Evolutionary conservation across 2,113 vertebrate genomes (phyloP).

Genomic region (Leiothrix lutea): DNA sequence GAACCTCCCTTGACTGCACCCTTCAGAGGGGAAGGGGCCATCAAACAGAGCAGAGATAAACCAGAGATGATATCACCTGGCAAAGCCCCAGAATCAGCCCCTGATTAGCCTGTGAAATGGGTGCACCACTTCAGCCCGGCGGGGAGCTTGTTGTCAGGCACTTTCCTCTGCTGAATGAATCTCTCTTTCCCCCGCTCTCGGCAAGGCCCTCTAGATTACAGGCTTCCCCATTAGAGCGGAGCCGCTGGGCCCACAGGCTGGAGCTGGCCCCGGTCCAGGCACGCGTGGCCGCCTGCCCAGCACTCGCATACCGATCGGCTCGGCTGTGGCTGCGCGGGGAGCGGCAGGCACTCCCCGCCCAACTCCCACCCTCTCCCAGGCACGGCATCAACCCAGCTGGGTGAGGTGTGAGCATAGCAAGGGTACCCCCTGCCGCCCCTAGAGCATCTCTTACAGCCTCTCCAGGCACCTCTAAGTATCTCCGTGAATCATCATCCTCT

Average conservation of each 20-base stretch:
- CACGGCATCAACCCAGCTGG: not conserved
- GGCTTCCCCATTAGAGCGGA: conserved; percentile 21
- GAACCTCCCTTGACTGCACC: not conserved
- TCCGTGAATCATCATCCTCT: not conserved
- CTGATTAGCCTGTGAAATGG: conserved; percentile 2
- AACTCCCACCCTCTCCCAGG: not conserved
- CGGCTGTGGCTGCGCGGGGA: not conserved
- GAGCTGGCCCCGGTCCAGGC: not conserved
- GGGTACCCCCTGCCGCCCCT: not conserved
- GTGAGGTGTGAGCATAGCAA: not conserved
- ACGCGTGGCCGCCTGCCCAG: conserved; percentile 49
- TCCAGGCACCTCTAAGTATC: not conserved
- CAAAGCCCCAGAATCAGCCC: conserved; percentile 6
- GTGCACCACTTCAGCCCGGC: not conserved
- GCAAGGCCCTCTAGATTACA: conserved; percentile 45
- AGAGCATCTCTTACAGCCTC: not conserved
- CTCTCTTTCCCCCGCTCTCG: not conserved
- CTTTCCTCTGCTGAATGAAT: conserved; percentile 25
- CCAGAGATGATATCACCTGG: not conserved
- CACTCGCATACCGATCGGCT: conserved; percentile 6
- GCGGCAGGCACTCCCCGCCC: not conserved
- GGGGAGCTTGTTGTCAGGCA: not conserved
- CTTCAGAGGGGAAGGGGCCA: not conserved
- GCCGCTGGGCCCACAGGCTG: not conserved
- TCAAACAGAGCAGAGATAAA: not conserved